Percentiles rank a stretch among this genome's conserved stretches.
These are phyloP conservation scores for Silurus meridionalis DNA, from an alignment of 2,113 vertebrate species.

Conservation along the genomic window DNA sequence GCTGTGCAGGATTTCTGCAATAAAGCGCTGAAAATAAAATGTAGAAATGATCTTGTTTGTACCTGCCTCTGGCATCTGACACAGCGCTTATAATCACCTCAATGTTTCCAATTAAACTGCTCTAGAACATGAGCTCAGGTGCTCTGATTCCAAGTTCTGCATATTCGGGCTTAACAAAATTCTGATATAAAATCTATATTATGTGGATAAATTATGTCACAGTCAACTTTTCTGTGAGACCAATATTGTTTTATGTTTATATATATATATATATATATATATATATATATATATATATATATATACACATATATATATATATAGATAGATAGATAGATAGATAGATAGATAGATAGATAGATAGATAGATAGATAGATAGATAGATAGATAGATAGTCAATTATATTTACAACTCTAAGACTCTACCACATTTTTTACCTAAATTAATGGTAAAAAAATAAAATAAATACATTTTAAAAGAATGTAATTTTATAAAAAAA, in stretches of 20 bases:
- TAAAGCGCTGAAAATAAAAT: background rate
- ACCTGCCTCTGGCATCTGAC: background rate
- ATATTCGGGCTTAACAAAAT: background rate
- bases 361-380: background rate
- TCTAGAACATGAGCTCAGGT: background rate
- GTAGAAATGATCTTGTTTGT: background rate
- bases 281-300: background rate
- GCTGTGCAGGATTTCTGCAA: background rate
- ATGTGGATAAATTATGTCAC: background rate
- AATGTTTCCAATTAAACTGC: background rate
- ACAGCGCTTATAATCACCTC: background rate
- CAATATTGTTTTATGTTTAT: background rate
- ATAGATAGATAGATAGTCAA: background rate
- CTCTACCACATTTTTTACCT: background rate
- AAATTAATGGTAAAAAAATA: background rate
- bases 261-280: background rate
- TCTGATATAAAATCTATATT: background rate
- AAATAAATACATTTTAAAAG: background rate
- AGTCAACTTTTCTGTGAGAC: background rate
- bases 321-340: background rate
- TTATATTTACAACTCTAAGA: background rate
- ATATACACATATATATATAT: background rate
- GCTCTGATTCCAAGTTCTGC: background rate
- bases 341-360: background rate
- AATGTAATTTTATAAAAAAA: background rate